Evolutionary conservation across 2,888 invertebrate species (phyloP), one percentile per base, ranked within the genome.

Genomic region (Anarsia innoxiella): DNA sequence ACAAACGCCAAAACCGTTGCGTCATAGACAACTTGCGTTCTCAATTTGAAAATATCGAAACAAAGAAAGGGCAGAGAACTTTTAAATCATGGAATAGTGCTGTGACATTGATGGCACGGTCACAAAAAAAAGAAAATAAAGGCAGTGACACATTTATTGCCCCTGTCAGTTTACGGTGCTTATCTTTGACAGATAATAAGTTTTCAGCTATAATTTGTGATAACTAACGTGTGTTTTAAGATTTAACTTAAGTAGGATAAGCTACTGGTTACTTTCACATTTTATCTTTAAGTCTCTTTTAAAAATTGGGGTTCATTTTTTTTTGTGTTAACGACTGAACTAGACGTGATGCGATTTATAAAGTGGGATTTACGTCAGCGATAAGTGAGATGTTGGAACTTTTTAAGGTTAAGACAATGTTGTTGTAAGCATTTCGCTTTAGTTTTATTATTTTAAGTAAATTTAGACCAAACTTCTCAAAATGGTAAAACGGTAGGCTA

Each of bases 61-160:
- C 83, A 84, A 84, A 84, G 83, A 80, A 80, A 83, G 82, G 76
- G 77, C 80, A 79, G 53, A 53, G 82, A 80, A 82, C 82, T 74
- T 68, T 68, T 72, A 78, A 79, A 79, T 80, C 75, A 74, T 68
- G 66, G 54, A 68, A 35, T 35, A 72, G 75, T 66, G 68, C 70
- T 56, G 71, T 56, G 78, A 78, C 82, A 74, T 74, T 71, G 75
- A 75, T 70, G 69, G 55, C 51, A 34, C 29, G 37, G 48, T 55
- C 50, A 56, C 54, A 59, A 60, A 56, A 65, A 66, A 52, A 70
- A 56, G 52, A 52, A 67, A 66, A 67, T 65, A 72, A 72, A 68
- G 55, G 42, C 57, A 63, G 59, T 79, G 80, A 83, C 82, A 80
- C 78, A 77, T 82, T 82, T 82, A 83, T 82, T 80, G 75, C 65